Conservation (phyloP, 2,888 invertebrate genomes). For the Mythimna ferrago region DNA sequence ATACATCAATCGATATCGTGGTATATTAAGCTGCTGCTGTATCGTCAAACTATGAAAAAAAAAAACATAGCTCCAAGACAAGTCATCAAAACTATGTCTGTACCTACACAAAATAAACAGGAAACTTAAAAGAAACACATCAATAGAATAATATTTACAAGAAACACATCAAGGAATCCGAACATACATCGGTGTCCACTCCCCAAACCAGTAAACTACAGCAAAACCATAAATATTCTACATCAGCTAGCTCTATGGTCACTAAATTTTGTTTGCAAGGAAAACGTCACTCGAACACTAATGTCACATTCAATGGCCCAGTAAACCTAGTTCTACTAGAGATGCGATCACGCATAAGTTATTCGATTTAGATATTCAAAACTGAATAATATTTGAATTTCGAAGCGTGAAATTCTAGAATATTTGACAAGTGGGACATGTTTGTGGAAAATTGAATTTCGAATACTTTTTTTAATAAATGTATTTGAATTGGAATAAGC, state of each 20-base stretch:
- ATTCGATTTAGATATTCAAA: slow-evolving; percentile 34
- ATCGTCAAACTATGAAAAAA: background rate
- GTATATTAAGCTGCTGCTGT: background rate
- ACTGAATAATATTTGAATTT: slow-evolving; percentile 18
- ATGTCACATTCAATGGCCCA: slow-evolving; percentile 7
- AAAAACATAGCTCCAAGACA: background rate
- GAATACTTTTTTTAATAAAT: slow-evolving; percentile 9
- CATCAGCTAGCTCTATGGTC: slow-evolving; percentile 1
- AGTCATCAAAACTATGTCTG: background rate
- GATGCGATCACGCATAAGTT: slow-evolving; percentile 21
- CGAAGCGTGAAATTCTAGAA: slow-evolving; percentile 27
- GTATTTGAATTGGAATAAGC: background rate
- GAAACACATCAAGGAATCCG: background rate
- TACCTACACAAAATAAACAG: background rate
- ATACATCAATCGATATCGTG: background rate
- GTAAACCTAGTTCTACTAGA: slow-evolving; percentile 40
- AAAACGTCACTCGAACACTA: slow-evolving; percentile 19
- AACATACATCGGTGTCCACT: background rate
- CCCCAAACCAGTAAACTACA: slow-evolving; percentile 15
- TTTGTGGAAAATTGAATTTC: slow-evolving; percentile 26
- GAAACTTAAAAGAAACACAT: slow-evolving; percentile 2
- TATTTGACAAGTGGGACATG: slow-evolving; percentile 25
- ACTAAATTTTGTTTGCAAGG: slow-evolving; percentile 27
- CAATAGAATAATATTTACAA: background rate
- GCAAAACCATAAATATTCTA: slow-evolving; percentile 31